Conservation (phyloP, 2,797 vertebrate species). For the Xenops minutus region DNA sequence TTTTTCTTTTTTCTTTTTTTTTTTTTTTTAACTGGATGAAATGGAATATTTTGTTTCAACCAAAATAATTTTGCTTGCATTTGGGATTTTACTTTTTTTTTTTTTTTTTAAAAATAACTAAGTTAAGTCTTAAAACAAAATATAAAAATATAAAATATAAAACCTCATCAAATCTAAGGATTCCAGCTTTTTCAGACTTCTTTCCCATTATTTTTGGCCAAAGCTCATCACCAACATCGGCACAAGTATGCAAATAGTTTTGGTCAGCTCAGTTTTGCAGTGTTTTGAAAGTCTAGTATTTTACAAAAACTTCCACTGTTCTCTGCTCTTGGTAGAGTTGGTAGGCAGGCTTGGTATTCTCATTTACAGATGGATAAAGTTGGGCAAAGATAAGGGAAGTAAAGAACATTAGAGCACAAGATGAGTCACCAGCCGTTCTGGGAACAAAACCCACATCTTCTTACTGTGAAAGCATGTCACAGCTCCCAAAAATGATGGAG, state of each 20-base stretch:
- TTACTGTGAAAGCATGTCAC: not conserved
- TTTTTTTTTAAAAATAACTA: not conserved
- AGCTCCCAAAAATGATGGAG: not conserved
- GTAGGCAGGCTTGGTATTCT: not conserved
- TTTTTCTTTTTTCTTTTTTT: not conserved
- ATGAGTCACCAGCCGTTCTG: constrained; percentile 2
- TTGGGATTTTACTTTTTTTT: not conserved
- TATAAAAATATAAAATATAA: not conserved
- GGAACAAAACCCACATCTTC: constrained; percentile 34
- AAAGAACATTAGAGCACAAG: not conserved
- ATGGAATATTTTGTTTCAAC: not conserved
- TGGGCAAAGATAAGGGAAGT: constrained; percentile 35
- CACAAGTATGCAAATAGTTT: not conserved
- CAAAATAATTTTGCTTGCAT: not conserved
- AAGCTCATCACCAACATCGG: not conserved
- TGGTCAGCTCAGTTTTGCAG: not conserved
- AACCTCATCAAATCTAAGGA: not conserved
- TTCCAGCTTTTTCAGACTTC: not conserved
- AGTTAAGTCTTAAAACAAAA: not conserved
- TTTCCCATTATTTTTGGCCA: not conserved
- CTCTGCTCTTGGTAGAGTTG: not conserved
- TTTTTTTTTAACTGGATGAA: not conserved
- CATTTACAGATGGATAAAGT: constrained; percentile 30
- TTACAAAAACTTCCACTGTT: not conserved
- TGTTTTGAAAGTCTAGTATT: not conserved